phyloP scores from a whole-genome alignment of 2,888 invertebrate species.

The Ariolimax columbianus region DNA sequence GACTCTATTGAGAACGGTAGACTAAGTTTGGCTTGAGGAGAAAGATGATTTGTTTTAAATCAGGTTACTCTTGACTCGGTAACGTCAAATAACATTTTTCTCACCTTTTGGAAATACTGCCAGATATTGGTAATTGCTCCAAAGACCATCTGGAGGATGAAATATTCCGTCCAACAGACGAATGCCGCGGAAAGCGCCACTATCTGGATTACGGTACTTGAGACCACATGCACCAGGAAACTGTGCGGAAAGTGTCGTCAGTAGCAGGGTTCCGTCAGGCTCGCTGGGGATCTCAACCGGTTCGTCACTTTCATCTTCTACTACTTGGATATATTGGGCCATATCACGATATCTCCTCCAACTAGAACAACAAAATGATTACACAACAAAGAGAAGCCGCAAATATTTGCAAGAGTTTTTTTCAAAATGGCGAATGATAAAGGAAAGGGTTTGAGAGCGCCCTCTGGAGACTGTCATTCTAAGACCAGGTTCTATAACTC shows the following conservation, averaged over 20 bases:
- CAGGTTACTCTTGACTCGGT: too few species aligned
- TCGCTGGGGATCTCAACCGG: slow-evolving; percentile 97
- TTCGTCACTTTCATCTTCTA: slow-evolving; percentile 95
- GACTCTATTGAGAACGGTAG: too few species aligned
- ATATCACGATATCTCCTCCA: slow-evolving; percentile 56
- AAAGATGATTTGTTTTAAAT: too few species aligned
- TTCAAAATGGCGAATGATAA: slow-evolving; percentile 38
- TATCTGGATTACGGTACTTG: slow-evolving; percentile 95
- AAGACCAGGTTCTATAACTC: not conserved
- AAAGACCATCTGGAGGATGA: slow-evolving; percentile 94
- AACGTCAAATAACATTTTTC: not conserved
- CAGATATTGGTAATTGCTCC: slow-evolving; percentile 85
- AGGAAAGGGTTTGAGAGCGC: slow-evolving; percentile 19
- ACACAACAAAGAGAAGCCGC: not conserved
- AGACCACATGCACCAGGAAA: slow-evolving; percentile 98
- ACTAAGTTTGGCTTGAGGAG: too few species aligned
- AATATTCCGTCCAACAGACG: slow-evolving; percentile 93
- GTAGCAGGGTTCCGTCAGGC: slow-evolving; percentile 91
- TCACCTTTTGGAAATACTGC: slow-evolving; percentile 83
- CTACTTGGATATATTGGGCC: slow-evolving; percentile 88
- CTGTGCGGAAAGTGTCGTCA: slow-evolving; percentile 96
- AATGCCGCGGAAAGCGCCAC: slow-evolving; percentile 75
- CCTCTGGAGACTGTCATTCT: not conserved
- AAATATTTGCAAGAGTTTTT: not conserved
- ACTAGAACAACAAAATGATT: not conserved